Conservation (phyloP, 2,797 vertebrate species). For the Balearica regulorum region DNA sequence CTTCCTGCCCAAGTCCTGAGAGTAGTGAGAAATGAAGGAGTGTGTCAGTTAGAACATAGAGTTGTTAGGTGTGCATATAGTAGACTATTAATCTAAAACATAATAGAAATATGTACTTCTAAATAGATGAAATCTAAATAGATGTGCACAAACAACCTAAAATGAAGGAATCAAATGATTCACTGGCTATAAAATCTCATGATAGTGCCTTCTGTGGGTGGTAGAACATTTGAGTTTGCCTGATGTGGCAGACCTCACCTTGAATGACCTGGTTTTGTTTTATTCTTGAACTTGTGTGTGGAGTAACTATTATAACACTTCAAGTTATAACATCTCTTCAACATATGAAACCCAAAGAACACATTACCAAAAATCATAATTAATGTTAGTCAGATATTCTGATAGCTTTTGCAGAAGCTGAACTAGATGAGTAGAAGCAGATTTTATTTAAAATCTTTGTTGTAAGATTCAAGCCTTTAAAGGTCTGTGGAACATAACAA, state of each 20-base stretch:
- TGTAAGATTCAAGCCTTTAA: not conserved
- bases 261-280: not conserved
- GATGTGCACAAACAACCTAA: not conserved
- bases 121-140: not conserved
- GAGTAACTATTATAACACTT: not conserved
- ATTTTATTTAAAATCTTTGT: not conserved
- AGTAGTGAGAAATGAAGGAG: not conserved
- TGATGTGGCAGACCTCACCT: not conserved
- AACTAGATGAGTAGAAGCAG: not conserved
- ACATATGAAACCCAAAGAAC: not conserved
- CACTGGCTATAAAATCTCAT: not conserved
- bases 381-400: not conserved
- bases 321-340: not conserved
- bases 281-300: not conserved
- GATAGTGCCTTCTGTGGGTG: accelerated
- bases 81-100: not conserved
- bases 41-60: not conserved
- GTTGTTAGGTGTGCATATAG: too few species aligned
- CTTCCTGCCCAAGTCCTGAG: not conserved
- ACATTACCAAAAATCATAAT: not conserved
- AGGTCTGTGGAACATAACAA: not conserved
- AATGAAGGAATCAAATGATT: not conserved
- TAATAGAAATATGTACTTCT: not conserved
- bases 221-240: not conserved
- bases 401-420: not conserved